A percentile compares a stretch with the other conserved stretches of the same genome.
Conservation (phyloP, 2,888 invertebrate genomes). For the Drosophila buzzatii region DNA sequence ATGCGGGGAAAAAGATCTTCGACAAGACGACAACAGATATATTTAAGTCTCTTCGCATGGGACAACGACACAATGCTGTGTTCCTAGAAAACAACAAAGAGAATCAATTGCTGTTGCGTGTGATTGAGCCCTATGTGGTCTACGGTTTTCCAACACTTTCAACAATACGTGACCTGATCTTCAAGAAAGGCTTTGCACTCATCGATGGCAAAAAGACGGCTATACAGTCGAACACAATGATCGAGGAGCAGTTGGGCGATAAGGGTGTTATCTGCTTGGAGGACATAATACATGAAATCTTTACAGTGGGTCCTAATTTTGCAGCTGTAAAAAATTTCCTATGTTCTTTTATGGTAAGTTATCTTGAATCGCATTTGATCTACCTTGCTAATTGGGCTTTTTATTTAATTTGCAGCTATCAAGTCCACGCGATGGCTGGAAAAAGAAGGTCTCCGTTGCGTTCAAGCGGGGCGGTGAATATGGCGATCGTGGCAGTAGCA, state of each 20-base stretch:
- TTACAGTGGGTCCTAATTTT: conserved; percentile 84
- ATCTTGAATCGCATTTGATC: neutral
- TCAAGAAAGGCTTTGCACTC: conserved; percentile 84
- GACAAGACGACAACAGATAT: conserved; percentile 82
- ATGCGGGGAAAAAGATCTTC: conserved; percentile 84
- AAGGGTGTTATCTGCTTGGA: conserved; percentile 85
- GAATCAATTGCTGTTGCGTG: conserved; percentile 82
- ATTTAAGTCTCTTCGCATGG: conserved; percentile 76
- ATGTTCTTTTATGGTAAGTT: conserved; percentile 84
- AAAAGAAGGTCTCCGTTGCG: conserved; percentile 83
- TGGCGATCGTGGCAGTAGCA: conserved; percentile 82
- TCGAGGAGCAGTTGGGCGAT: conserved; percentile 84
- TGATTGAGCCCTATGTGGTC: conserved; percentile 84
- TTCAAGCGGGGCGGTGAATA: conserved; percentile 85
- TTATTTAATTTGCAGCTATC: conserved; percentile 72
- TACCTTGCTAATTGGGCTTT: neutral
- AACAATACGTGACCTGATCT: conserved; percentile 84
- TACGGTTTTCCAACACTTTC: conserved; percentile 83
- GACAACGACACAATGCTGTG: conserved; percentile 80
- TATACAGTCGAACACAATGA: conserved; percentile 84
- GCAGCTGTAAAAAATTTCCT: conserved; percentile 79
- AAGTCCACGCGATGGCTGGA: conserved; percentile 84
- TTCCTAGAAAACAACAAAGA: conserved; percentile 83
- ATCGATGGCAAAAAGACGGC: conserved; percentile 83
- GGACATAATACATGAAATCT: conserved; percentile 85